Percentiles rank a stretch among this genome's conserved stretches.
phyloP scores from a whole-genome alignment of 2,113 vertebrate species.

The Mobula birostris region DNA sequence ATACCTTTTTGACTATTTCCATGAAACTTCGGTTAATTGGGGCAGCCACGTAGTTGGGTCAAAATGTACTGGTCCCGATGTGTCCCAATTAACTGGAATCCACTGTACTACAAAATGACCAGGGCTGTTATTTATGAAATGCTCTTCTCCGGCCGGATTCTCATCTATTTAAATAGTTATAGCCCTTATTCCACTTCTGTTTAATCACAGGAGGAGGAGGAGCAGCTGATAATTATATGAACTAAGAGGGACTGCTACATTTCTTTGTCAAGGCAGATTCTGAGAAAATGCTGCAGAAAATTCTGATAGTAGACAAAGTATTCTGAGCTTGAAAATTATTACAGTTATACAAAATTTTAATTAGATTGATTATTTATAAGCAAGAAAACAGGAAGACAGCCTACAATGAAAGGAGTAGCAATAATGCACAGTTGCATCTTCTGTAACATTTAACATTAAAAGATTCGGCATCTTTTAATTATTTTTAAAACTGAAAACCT shows the following conservation, averaged over 20 bases:
- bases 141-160: neutral
- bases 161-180: neutral
- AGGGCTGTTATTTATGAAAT: neutral
- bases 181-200: neutral
- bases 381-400: neutral
- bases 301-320: neutral
- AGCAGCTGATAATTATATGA: neutral
- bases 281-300: neutral
- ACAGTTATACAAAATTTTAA: neutral
- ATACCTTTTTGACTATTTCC: too few species aligned
- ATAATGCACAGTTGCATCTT: neutral
- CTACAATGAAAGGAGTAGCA: neutral
- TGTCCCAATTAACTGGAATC: too few species aligned
- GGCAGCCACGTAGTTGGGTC: too few species aligned
- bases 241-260: neutral
- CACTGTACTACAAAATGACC: neutral
- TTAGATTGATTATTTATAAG: neutral
- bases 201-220: neutral
- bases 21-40: too few species aligned
- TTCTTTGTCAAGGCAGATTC: neutral
- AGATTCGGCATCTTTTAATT: neutral
- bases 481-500: neutral
- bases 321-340: neutral
- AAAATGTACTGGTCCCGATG: too few species aligned
- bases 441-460: neutral